Percentiles rank a stretch among this genome's conserved stretches.
These are phyloP conservation scores for Sepioteuthis lessoniana DNA, from an alignment of 2,888 invertebrate genomes.

Conservation along the genomic window DNA sequence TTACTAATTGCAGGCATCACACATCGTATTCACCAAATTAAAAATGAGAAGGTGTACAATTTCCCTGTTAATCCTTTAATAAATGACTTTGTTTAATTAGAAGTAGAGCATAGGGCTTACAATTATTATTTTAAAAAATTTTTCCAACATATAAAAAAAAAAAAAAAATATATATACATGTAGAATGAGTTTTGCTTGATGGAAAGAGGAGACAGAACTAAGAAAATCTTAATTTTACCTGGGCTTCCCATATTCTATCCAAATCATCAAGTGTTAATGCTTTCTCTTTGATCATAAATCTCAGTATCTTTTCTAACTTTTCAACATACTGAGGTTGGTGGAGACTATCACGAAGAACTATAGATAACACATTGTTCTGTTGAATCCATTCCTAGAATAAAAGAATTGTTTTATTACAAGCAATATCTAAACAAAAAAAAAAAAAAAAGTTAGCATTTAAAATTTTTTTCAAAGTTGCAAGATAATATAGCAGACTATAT, in stretches of 20 bases:
- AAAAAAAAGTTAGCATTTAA: not conserved
- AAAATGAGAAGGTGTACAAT: no score
- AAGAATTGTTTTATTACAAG: not conserved
- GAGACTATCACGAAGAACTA: conserved; percentile 93
- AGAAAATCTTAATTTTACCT: conserved; percentile 75
- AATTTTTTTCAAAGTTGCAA: not conserved
- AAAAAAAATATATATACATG: no score
- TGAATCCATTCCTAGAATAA: conserved; percentile 84
- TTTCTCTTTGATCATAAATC: conserved; percentile 91
- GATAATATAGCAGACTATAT: no score
- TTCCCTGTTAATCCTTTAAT: no score
- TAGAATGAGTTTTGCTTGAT: not conserved
- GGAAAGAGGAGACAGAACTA: not conserved
- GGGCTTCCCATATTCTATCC: conserved; percentile 97
- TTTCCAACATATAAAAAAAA: no score
- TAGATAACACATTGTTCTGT: conserved; percentile 94
- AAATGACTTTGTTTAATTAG: no score
- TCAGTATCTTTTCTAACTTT: conserved; percentile 95
- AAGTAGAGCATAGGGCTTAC: no score
- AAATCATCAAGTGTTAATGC: conserved; percentile 91
- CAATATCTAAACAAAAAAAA: not conserved
- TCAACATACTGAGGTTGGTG: conserved; percentile 97
- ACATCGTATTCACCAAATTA: no score
- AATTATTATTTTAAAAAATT: no score
- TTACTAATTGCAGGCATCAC: no score